A percentile compares a stretch with the other conserved stretches of the same genome.
phyloP scores from a whole-genome alignment of 2,888 invertebrate species.

The Diploptera punctata region DNA sequence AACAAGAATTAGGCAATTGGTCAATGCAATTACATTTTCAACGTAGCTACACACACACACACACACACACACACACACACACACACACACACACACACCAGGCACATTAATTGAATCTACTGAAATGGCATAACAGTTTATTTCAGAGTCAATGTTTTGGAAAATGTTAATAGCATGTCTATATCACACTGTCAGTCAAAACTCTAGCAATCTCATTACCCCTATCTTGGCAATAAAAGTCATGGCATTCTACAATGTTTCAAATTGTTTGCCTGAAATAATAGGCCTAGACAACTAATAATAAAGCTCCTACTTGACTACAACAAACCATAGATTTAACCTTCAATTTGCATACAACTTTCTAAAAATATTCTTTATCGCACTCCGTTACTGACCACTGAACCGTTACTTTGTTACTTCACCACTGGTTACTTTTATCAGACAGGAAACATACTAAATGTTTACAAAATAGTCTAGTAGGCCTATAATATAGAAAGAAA shows the following conservation, averaged over 20 bases:
- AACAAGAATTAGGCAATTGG: background rate
- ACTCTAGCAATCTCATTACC: background rate
- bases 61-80: too few relatives aligned
- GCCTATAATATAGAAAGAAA: too few relatives aligned
- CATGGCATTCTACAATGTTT: background rate
- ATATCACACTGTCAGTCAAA: constrained; percentile 22
- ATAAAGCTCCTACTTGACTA: too few relatives aligned
- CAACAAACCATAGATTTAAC: background rate
- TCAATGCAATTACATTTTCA: constrained; percentile 5
- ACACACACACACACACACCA: too few relatives aligned
- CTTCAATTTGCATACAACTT: background rate
- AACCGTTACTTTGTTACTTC: background rate
- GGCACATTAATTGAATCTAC: constrained; percentile 5
- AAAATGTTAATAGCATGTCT: constrained; percentile 15
- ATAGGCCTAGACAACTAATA: background rate
- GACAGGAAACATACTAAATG: too few relatives aligned
- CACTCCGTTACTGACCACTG: background rate
- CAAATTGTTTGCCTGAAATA: background rate
- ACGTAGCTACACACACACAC: background rate
- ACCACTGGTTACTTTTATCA: too few relatives aligned
- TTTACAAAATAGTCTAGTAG: too few relatives aligned
- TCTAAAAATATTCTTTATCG: background rate
- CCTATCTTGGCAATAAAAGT: background rate
- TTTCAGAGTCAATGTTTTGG: constrained; percentile 18
- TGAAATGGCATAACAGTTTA: background rate